Percentiles rank a stretch among this genome's conserved stretches.
These are phyloP conservation scores for Microtus richardsoni DNA, from an alignment of 2,113 vertebrate genomes.

Conservation along the genomic window DNA sequence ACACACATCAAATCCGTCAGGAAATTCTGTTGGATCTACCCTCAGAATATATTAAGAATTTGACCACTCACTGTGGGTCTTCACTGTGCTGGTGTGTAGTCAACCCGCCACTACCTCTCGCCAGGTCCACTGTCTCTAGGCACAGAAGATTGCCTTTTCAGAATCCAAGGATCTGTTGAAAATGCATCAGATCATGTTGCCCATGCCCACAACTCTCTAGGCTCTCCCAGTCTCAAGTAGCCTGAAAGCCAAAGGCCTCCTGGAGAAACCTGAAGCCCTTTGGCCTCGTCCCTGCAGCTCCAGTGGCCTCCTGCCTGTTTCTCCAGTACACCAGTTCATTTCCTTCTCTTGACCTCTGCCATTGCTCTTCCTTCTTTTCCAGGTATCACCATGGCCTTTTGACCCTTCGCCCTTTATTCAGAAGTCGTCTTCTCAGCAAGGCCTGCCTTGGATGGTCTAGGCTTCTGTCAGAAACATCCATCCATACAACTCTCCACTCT, in stretches of 20 bases:
- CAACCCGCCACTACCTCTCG: neutral
- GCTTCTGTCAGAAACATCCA: neutral
- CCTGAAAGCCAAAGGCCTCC: neutral
- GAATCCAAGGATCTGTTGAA: neutral
- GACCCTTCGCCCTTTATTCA: neutral
- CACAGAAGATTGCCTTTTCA: neutral
- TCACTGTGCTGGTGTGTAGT: neutral
- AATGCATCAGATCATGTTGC: neutral
- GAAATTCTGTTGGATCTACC: conserved; percentile 59
- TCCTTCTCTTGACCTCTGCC: neutral
- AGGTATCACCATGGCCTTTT: neutral
- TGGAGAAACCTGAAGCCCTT: neutral
- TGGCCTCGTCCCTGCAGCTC: neutral
- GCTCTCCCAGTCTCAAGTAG: neutral
- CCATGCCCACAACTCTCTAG: neutral
- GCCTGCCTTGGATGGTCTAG: neutral
- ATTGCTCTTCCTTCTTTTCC: neutral
- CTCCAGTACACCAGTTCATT: neutral
- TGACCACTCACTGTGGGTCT: neutral
- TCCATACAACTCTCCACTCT: neutral
- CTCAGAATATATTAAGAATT: conserved; percentile 20
- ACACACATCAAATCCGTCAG: conserved; percentile 49
- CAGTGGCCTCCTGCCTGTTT: neutral
- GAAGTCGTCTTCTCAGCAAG: neutral
- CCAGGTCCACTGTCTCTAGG: neutral